Conservation (phyloP, 1,140 invertebrate species). For the Hirudo medicinalis region DNA sequence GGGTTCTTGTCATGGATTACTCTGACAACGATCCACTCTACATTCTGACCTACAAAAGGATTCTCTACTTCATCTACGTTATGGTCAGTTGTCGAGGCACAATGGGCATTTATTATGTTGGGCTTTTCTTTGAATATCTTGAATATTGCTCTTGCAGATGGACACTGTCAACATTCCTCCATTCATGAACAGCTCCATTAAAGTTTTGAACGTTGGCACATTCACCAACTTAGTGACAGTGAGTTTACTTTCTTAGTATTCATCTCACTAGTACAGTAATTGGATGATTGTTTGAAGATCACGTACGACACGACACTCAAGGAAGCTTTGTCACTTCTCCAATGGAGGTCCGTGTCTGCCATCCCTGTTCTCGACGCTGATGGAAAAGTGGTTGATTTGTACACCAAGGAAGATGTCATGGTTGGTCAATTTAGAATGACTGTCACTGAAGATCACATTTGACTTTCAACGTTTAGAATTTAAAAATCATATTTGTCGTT, state of each 20-base stretch:
- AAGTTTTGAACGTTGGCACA: no score
- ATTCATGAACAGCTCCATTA: no score
- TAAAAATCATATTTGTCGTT: no score
- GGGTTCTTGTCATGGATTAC: slow-evolving; percentile 4
- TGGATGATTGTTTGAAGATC: no score
- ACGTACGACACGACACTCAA: neutral
- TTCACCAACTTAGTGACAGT: no score
- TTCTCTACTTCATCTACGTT: slow-evolving; percentile 2
- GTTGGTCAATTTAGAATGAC: neutral
- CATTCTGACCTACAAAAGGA: slow-evolving; percentile 1
- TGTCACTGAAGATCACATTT: no score
- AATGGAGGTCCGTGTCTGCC: neutral
- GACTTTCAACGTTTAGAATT: no score
- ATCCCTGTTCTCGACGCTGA: neutral
- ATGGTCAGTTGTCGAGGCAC: neutral
- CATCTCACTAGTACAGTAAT: no score
- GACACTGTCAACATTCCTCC: no score
- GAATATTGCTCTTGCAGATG: no score
- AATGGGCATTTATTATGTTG: neutral
- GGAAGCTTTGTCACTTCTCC: neutral
- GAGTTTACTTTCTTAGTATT: no score
- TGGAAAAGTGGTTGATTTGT: neutral
- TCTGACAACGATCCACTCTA: neutral
- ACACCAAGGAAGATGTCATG: slow-evolving; percentile 12
- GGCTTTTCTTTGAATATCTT: no score